Evolutionary conservation across 2,888 invertebrate species (phyloP).

Genomic region (Myathropa florea): DNA sequence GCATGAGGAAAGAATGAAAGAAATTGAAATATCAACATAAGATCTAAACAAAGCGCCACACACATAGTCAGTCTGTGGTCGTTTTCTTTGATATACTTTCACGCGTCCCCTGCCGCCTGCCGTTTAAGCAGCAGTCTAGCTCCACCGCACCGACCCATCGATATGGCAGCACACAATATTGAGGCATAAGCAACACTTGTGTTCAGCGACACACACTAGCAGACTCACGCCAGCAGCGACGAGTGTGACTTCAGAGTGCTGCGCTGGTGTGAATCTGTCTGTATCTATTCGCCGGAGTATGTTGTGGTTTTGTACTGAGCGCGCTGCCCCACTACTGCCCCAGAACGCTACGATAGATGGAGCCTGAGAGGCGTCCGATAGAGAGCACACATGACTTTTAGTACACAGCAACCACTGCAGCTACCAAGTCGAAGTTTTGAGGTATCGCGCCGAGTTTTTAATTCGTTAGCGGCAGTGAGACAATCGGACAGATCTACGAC

Average conservation of each 20-base stretch:
- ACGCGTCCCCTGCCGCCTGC: background rate
- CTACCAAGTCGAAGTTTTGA: constrained; percentile 47
- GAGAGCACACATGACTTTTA: constrained; percentile 64
- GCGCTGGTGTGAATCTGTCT: constrained; percentile 13
- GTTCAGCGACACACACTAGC: constrained; percentile 12
- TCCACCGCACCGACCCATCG: background rate
- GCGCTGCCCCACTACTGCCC: background rate
- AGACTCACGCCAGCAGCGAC: background rate
- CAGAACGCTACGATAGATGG: constrained; percentile 13
- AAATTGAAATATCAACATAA: constrained; percentile 44
- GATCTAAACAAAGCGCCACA: constrained; percentile 57
- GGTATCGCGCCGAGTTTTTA: constrained; percentile 21
- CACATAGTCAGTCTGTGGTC: constrained; percentile 32
- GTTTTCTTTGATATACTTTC: constrained; percentile 47
- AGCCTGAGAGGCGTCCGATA: constrained; percentile 7
- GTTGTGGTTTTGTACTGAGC: constrained; percentile 1
- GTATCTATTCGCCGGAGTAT: constrained; percentile 18
- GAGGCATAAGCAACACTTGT: constrained; percentile 45
- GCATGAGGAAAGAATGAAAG: constrained; percentile 1
- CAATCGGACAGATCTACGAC: background rate
- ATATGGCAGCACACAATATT: background rate
- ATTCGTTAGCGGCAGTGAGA: constrained; percentile 15
- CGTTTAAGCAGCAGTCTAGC: background rate
- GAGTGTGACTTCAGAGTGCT: background rate
- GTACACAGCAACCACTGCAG: constrained; percentile 69